These are phyloP conservation scores for Calephelis nemesis DNA, from an alignment of 1,140 invertebrate species.

Conservation along the genomic window DNA sequence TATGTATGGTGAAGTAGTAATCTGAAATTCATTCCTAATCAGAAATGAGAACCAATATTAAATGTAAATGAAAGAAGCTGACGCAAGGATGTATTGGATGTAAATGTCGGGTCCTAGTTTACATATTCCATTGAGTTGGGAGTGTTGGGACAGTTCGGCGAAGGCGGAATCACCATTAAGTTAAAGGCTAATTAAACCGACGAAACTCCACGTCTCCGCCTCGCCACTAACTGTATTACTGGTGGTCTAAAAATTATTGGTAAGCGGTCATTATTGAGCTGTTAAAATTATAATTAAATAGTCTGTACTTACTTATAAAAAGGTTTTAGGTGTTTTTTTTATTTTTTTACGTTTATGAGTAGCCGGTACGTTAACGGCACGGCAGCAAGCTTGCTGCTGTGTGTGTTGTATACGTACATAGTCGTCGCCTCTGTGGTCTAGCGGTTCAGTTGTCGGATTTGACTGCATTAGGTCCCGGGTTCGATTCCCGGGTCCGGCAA, in stretches of 20 bases:
- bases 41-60: not conserved
- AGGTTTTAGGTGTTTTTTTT: no score
- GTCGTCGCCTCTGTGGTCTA: no score
- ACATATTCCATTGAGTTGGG: conserved; percentile 23
- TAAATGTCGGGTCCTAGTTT: conserved; percentile 23
- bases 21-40: not conserved
- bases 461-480: no score
- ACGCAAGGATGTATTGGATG: conserved; percentile 14
- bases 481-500: no score
- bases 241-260: conserved; percentile 25
- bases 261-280: no score
- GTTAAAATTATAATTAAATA: no score
- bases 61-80: conserved; percentile 3
- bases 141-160: conserved; percentile 18
- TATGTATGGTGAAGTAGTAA: not conserved
- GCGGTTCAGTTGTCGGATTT: no score
- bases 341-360: no score
- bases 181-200: conserved; percentile 68
- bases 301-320: no score
- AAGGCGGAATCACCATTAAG: conserved; percentile 56
- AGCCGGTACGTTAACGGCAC: no score
- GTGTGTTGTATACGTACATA: no score
- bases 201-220: conserved; percentile 53
- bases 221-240: conserved; percentile 46
- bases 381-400: no score